A percentile compares a stretch with the other conserved stretches of the same genome.
Conservation (phyloP, 2,797 vertebrate genomes). For the Setipinna tenuifilis region DNA sequence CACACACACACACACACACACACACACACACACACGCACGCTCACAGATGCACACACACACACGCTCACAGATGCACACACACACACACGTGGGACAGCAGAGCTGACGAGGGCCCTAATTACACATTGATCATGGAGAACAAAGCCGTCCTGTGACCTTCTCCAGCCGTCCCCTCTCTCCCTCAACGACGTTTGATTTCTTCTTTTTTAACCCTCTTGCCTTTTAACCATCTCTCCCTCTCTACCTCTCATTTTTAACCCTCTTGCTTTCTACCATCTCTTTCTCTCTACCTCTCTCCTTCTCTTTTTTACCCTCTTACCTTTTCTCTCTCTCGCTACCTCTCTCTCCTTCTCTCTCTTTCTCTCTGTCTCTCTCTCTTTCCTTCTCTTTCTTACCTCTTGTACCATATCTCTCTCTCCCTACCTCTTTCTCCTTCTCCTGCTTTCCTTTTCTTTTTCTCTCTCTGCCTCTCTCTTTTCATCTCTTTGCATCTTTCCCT, state of each 20-base stretch:
- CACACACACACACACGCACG: too few species aligned
- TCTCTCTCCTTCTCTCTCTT: background rate
- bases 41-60: too few species aligned
- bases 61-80: too few species aligned
- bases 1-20: too few species aligned
- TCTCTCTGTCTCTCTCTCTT: background rate
- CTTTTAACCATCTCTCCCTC: constrained; percentile 24
- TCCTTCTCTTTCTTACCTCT: constrained; percentile 36
- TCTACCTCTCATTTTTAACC: constrained; percentile 7
- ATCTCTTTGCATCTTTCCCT: too few species aligned
- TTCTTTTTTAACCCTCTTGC: constrained; percentile 10
- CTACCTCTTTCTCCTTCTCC: constrained; percentile 50
- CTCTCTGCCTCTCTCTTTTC: too few species aligned
- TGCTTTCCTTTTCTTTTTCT: too few species aligned
- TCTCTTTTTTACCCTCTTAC: too few species aligned
- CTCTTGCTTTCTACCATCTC: constrained; percentile 23
- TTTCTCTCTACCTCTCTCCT: constrained; percentile 17
- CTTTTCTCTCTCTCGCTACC: constrained; percentile 40
- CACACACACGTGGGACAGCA: background rate
- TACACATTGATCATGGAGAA: constrained; percentile 36
- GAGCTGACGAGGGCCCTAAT: constrained; percentile 17
- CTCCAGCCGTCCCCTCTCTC: constrained; percentile 15
- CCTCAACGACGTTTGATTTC: constrained; percentile 18
- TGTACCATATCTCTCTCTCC: constrained; percentile 42
- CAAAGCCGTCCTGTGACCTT: constrained; percentile 24